phyloP scores from a whole-genome alignment of 2,113 vertebrate species.

The Morphnarchus princeps region DNA sequence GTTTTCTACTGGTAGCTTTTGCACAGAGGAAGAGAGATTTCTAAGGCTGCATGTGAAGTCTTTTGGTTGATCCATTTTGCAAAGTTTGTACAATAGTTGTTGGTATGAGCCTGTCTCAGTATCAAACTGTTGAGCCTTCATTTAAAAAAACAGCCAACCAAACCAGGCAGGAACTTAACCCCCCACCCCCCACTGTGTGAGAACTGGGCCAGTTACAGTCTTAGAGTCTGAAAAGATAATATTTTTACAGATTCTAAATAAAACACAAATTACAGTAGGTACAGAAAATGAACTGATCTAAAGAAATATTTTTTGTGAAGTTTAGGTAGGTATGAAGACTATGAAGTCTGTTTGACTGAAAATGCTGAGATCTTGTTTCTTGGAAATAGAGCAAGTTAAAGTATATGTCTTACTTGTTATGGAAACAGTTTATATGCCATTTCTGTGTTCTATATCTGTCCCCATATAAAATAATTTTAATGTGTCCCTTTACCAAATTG shows the following conservation, averaged over 20 bases:
- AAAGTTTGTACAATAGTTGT: not conserved
- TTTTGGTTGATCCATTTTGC: not conserved
- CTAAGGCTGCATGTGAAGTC: not conserved
- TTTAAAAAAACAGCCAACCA: not conserved
- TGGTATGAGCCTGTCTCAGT: not conserved
- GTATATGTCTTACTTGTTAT: not conserved
- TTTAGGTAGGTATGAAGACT: not conserved
- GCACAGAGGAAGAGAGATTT: not conserved
- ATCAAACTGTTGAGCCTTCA: not conserved
- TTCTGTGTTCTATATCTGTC: not conserved
- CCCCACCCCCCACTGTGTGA: accelerated
- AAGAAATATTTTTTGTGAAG: not conserved
- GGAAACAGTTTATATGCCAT: not conserved
- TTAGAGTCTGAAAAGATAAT: not conserved
- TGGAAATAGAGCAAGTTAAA: not conserved
- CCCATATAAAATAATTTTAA: not conserved
- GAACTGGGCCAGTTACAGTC: not conserved
- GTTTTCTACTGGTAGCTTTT: not conserved
- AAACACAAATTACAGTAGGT: not conserved
- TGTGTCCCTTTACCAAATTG: not conserved
- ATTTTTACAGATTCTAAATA: not conserved
- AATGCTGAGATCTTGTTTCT: not conserved
- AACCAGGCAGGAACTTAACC: not conserved
- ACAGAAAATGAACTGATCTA: not conserved
- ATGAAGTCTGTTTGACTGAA: not conserved